phyloP scores from a whole-genome alignment of 2,888 invertebrate species.

The Drosophila stalkeri region DNA sequence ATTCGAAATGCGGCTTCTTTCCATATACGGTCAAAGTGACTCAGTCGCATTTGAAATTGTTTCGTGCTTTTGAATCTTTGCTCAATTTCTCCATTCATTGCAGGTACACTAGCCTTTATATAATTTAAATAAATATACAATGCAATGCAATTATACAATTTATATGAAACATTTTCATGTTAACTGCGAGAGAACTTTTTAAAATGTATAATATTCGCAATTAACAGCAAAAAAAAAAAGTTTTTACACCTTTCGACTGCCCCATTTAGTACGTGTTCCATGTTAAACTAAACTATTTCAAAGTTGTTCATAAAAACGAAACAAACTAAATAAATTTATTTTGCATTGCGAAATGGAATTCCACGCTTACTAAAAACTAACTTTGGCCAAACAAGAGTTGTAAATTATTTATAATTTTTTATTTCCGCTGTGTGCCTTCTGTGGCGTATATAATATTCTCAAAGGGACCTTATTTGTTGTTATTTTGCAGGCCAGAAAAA shows the following conservation, averaged over 20 bases:
- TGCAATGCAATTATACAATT: too few relatives aligned
- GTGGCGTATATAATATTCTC: constrained; percentile 45
- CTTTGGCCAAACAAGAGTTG: constrained; percentile 8
- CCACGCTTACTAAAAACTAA: neutral
- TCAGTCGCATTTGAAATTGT: too few relatives aligned
- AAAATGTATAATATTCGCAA: neutral
- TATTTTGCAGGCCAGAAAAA: constrained; percentile 24
- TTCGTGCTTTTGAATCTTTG: too few relatives aligned
- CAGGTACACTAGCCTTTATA: too few relatives aligned
- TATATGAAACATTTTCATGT: neutral
- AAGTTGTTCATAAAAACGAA: neutral
- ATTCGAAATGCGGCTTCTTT: neutral
- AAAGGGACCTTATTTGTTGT: constrained; percentile 3
- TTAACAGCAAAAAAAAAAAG: constrained; percentile 4
- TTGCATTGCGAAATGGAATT: neutral
- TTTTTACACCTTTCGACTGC: neutral
- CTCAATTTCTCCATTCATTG: too few relatives aligned
- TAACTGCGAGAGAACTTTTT: neutral
- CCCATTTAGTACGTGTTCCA: neutral
- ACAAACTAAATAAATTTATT: neutral
- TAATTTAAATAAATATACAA: too few relatives aligned
- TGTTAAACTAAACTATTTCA: neutral
- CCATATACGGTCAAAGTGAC: too few relatives aligned
- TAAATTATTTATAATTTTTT: constrained; percentile 15
- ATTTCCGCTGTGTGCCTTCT: constrained; percentile 1